phyloP scores from a whole-genome alignment of 2,888 invertebrate species.

The Hypercompe scribonia region DNA sequence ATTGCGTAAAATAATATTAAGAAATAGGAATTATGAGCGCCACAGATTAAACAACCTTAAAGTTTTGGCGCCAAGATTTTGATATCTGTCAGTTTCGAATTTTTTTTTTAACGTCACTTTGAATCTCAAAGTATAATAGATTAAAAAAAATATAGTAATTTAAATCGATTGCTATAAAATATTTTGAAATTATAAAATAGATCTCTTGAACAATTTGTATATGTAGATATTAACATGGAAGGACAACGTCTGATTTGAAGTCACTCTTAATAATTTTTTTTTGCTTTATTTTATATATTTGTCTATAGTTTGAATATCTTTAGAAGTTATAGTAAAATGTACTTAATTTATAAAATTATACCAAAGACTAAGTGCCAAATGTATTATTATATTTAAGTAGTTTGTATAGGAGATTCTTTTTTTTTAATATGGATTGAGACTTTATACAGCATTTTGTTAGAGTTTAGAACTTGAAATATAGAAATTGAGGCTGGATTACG shows the following conservation, averaged over 20 bases:
- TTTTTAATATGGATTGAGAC: not conserved
- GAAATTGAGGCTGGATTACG: no score
- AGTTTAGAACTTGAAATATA: not conserved
- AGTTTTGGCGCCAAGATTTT: not conserved
- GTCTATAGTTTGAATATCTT: not conserved
- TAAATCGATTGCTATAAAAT: not conserved
- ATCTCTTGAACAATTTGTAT: not conserved
- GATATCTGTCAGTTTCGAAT: not conserved
- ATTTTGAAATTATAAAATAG: not conserved
- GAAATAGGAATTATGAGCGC: not conserved
- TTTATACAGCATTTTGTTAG: not conserved
- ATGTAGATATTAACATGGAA: not conserved
- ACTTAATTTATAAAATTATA: conserved; percentile 20
- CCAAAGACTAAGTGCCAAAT: conserved; percentile 45
- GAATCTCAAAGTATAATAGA: not conserved
- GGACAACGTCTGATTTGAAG: not conserved
- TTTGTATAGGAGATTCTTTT: not conserved
- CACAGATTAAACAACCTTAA: not conserved
- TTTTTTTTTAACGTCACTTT: not conserved
- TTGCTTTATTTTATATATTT: not conserved
- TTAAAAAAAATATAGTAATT: not conserved
- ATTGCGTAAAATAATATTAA: not conserved
- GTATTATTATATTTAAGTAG: conserved; percentile 24
- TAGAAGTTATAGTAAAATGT: not conserved
- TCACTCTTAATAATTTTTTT: not conserved